Evolutionary conservation across 1,140 invertebrate species (phyloP).

Genomic region (Leptinotarsa lineolata): DNA sequence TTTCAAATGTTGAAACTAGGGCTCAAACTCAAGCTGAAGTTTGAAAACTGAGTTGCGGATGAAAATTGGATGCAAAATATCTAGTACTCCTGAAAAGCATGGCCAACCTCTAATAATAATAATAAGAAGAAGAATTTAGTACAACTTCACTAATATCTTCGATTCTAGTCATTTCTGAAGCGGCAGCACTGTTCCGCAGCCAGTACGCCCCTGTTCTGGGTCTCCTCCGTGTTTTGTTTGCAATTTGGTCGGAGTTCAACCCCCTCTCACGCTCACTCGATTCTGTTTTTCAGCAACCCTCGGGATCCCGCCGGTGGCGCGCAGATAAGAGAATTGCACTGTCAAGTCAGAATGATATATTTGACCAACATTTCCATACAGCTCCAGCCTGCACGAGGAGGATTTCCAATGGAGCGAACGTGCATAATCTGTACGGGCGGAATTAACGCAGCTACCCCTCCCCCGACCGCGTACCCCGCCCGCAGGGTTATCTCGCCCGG

Average conservation of each 20-base stretch:
- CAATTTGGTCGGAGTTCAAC: constrained; percentile 48
- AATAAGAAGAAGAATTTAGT: too few species aligned
- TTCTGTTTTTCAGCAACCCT: constrained; percentile 55
- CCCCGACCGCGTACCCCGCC: constrained; percentile 5
- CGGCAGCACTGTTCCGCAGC: background rate
- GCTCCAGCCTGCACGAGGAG: constrained; percentile 49
- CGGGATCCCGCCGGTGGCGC: constrained; percentile 58
- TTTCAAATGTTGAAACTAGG: too few species aligned
- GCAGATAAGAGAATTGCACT: constrained; percentile 85
- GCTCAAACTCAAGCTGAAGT: too few species aligned
- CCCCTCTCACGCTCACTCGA: constrained; percentile 43
- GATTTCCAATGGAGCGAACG: constrained; percentile 58
- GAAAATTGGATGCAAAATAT: too few species aligned
- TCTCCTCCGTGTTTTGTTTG: constrained; percentile 50
- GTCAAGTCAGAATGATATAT: constrained; percentile 85
- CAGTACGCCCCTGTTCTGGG: background rate
- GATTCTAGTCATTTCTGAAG: too few species aligned
- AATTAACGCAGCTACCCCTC: constrained; percentile 53
- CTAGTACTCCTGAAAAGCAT: too few species aligned
- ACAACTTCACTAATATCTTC: too few species aligned
- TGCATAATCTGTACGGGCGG: constrained; percentile 56
- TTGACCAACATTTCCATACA: constrained; percentile 83
- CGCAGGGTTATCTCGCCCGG: constrained; percentile 38
- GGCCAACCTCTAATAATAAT: too few species aligned
- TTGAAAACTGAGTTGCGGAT: too few species aligned